Conservation (phyloP, 1,140 invertebrate species). For the Prorops nasuta region DNA sequence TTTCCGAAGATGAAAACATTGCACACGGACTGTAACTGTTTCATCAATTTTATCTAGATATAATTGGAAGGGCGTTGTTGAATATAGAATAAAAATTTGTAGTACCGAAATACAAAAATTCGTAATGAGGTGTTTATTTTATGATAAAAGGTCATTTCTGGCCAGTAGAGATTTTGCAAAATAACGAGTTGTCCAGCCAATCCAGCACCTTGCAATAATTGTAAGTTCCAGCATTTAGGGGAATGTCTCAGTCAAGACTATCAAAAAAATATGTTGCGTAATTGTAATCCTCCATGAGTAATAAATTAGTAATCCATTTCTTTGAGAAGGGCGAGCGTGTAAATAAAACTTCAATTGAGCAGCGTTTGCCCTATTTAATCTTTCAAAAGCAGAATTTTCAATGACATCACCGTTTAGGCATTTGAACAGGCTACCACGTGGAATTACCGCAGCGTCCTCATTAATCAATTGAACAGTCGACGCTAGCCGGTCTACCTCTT, state of each 20-base stretch:
- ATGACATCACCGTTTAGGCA: constrained; percentile 63
- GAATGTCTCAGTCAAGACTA: constrained; percentile 66
- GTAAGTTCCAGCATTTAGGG: constrained; percentile 64
- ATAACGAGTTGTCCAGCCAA: constrained; percentile 59
- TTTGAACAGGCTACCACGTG: constrained; percentile 70
- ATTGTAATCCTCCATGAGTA: constrained; percentile 72
- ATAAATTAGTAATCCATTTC: constrained; percentile 72
- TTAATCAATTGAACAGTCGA: constrained; percentile 68
- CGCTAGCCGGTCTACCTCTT: constrained; percentile 74
- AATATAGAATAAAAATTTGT: no score
- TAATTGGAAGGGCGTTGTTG: no score
- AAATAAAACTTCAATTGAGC: constrained; percentile 66
- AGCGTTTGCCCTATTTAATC: constrained; percentile 61
- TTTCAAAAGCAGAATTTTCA: constrained; percentile 68
- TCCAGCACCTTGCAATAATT: constrained; percentile 50
- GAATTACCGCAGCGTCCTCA: constrained; percentile 67
- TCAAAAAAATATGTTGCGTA: constrained; percentile 77
- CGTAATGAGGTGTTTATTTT: constrained; percentile 64
- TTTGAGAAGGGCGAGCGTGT: constrained; percentile 64
- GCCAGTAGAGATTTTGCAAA: constrained; percentile 71
- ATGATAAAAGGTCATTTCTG: constrained; percentile 73
- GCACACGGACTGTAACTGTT: no score
- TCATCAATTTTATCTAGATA: no score
- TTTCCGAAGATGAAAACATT: no score
- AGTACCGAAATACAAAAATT: no score